Conservation (phyloP, 2,797 vertebrate genomes). For the Sphenopsis melanotis region DNA sequence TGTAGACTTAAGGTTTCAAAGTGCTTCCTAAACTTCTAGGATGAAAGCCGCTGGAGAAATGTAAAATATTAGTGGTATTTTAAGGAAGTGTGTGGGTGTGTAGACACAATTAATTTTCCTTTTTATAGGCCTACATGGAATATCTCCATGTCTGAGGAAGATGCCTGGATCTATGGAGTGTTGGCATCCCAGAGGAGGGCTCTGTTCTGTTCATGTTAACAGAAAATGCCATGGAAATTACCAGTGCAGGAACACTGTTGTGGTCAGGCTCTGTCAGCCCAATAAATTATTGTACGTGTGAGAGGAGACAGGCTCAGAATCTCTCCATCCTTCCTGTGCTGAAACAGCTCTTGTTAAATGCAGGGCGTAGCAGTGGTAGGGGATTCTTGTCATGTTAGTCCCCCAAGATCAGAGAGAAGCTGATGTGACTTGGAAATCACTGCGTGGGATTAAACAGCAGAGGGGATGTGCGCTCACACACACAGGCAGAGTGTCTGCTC, state of each 20-base stretch:
- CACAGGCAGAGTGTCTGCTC: slow-evolving; percentile 9
- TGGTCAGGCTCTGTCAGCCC: slow-evolving; percentile 23
- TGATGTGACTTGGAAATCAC: neutral
- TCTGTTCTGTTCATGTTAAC: neutral
- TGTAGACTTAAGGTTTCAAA: slow-evolving; percentile 20
- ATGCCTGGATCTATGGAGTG: neutral
- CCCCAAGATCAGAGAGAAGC: slow-evolving; percentile 21
- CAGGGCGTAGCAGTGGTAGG: neutral
- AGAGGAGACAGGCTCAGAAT: neutral
- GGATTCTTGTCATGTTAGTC: slow-evolving; percentile 28
- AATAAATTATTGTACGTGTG: neutral
- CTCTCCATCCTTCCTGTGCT: neutral
- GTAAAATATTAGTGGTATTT: slow-evolving; percentile 58
- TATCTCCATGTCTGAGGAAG: slow-evolving; percentile 7
- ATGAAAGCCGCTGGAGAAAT: slow-evolving; percentile 39
- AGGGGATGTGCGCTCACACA: neutral
- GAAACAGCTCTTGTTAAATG: neutral
- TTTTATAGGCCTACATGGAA: slow-evolving; percentile 40
- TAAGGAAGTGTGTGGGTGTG: slow-evolving; percentile 51
- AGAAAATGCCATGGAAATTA: slow-evolving; percentile 31
- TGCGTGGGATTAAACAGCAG: slow-evolving; percentile 20
- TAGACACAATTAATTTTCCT: slow-evolving; percentile 62
- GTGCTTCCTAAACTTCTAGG: slow-evolving; percentile 14
- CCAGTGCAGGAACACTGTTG: neutral
- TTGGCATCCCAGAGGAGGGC: slow-evolving; percentile 27